Evolutionary conservation across 92 coral and sea anemone species (phyloP).

Genomic region (Porites lobata): DNA sequence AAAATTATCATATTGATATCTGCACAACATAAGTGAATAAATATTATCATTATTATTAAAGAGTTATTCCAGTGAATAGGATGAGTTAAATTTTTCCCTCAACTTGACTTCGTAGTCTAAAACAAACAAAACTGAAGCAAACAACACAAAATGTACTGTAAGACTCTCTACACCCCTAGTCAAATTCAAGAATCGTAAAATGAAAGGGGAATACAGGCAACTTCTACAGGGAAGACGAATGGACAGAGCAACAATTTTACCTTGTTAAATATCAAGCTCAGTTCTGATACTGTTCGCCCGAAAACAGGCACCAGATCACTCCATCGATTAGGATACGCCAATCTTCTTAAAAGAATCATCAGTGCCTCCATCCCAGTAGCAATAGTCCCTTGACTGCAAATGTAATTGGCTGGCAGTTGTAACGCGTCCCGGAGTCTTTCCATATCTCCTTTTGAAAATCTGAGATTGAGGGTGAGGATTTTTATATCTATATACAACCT

Average conservation of each 20-base stretch:
- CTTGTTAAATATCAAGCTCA: constrained; percentile 72
- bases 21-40: too few species aligned
- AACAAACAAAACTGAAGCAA: constrained; percentile 32
- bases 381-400: constrained; percentile 71
- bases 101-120: constrained; percentile 9
- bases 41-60: too few species aligned
- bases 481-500: neutral
- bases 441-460: too few species aligned
- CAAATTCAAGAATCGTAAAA: constrained; percentile 44
- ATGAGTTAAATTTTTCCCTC: too few species aligned
- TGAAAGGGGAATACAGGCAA: constrained; percentile 56
- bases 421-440: too few species aligned
- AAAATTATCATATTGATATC: too few species aligned
- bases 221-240: constrained; percentile 63
- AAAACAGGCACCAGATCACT: constrained; percentile 68
- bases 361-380: constrained; percentile 74
- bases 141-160: constrained; percentile 53
- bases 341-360: constrained; percentile 64
- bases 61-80: too few species aligned
- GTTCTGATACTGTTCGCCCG: constrained; percentile 60
- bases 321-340: constrained; percentile 79
- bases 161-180: constrained; percentile 53
- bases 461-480: too few species aligned
- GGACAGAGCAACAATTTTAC: constrained; percentile 57
- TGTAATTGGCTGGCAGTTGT: neutral